These are phyloP conservation scores for Mnemiopsis leidyi DNA, from an alignment of 37 sponge, comb jelly and placozoan species.

Conservation along the genomic window DNA sequence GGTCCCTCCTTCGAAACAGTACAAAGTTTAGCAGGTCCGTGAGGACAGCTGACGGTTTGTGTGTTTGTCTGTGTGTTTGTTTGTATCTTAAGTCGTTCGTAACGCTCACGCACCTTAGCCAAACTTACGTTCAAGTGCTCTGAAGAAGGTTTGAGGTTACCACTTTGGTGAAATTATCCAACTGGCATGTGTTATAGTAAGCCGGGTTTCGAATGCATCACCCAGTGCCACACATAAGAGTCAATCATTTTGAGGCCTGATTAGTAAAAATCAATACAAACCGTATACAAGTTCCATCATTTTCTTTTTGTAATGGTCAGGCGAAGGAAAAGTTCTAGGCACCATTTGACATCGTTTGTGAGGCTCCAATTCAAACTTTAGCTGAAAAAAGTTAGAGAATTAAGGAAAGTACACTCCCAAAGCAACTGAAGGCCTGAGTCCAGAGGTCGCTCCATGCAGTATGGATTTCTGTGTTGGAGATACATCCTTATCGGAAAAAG, in stretches of 20 bases:
- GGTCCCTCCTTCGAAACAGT: conserved; percentile 56
- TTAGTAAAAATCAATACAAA: too few relatives aligned
- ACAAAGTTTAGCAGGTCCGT: conserved; percentile 23
- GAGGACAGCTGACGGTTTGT: neutral
- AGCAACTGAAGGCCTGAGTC: too few relatives aligned
- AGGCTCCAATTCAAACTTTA: neutral
- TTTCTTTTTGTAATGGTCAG: neutral
- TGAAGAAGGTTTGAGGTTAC: too few relatives aligned
- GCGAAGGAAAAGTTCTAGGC: neutral
- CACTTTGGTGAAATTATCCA: too few relatives aligned
- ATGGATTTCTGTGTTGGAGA: too few relatives aligned
- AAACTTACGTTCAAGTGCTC: conserved; percentile 53
- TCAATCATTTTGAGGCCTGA: too few relatives aligned
- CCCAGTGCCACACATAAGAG: too few relatives aligned
- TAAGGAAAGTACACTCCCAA: too few relatives aligned
- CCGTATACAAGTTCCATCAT: conserved; percentile 3
- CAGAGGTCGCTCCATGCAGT: too few relatives aligned
- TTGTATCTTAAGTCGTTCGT: neutral
- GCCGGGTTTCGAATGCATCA: too few relatives aligned
- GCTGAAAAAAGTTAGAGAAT: neutral
- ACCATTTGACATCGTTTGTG: neutral
- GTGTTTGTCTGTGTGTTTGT: neutral
- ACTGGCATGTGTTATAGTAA: too few relatives aligned
- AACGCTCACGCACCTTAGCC: neutral
- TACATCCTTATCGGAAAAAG: too few relatives aligned